phyloP scores from a whole-genome alignment of 2,797 vertebrate species.

The Scarus forsteni region DNA sequence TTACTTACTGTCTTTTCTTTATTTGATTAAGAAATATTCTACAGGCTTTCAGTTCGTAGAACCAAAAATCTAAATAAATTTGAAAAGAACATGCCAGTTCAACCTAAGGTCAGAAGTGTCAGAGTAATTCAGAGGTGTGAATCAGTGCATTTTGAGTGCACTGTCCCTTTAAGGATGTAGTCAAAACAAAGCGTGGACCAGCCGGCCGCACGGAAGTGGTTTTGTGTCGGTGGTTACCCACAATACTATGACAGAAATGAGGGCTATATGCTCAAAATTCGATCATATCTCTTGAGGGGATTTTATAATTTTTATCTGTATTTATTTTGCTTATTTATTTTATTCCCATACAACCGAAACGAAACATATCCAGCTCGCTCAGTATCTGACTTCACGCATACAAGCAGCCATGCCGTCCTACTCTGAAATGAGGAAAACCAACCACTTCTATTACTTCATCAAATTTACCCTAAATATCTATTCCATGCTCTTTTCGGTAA shows the following conservation, averaged over 20 bases:
- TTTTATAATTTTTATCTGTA: not conserved
- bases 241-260: slow-evolving; percentile 58
- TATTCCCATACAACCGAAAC: slow-evolving; percentile 21
- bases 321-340: not conserved
- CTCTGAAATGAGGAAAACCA: slow-evolving; percentile 82
- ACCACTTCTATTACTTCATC: slow-evolving; percentile 87
- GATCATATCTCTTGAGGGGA: slow-evolving; percentile 8
- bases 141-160: slow-evolving; percentile 6
- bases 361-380: slow-evolving; percentile 46
- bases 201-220: slow-evolving; percentile 75
- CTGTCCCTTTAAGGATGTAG: slow-evolving; percentile 79
- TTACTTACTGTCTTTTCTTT: no score
- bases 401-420: slow-evolving; percentile 81
- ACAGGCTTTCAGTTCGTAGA: no score
- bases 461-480: slow-evolving; percentile 89
- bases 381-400: slow-evolving; percentile 43
- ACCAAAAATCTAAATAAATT: no score
- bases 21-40: no score
- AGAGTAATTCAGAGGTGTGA: no score
- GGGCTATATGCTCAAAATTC: slow-evolving; percentile 30
- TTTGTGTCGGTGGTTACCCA: slow-evolving; percentile 43
- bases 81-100: no score
- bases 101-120: no score
- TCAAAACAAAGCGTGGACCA: slow-evolving; percentile 82
- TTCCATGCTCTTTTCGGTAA: slow-evolving; percentile 90